Percentiles rank a stretch among this genome's conserved stretches.
phyloP scores from a whole-genome alignment of 2,888 invertebrate genomes.

The Spatulosminthurus flaviceps region DNA sequence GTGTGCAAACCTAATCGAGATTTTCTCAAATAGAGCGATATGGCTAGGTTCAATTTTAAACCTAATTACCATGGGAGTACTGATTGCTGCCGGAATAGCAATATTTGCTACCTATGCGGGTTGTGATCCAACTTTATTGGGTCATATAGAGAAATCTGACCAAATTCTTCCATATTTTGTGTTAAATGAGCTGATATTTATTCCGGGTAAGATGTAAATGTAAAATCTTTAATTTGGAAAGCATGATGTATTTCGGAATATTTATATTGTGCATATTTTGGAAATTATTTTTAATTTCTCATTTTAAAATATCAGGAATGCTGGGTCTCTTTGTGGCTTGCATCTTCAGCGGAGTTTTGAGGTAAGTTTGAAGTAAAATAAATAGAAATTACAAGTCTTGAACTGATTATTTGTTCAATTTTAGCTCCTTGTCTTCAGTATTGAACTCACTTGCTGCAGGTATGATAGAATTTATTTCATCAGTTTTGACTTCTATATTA shows the following conservation, averaged over 20 bases:
- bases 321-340: conserved; percentile 60
- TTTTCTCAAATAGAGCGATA: background rate
- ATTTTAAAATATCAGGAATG: conserved; percentile 40
- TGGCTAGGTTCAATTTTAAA: background rate
- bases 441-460: conserved; percentile 29
- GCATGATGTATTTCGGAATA: too few relatives aligned
- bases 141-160: conserved; percentile 54
- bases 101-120: conserved; percentile 54
- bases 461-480: background rate
- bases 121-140: conserved; percentile 57
- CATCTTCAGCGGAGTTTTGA: conserved; percentile 58
- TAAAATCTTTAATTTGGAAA: background rate
- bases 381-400: background rate
- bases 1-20: too few relatives aligned
- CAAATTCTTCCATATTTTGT: conserved; percentile 59
- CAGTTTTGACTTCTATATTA: background rate
- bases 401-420: conserved; percentile 18
- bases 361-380: conserved; percentile 48
- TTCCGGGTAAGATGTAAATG: conserved; percentile 49
- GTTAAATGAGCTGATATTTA: conserved; percentile 49
- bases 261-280: background rate
- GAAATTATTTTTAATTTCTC: background rate
- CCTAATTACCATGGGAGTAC: background rate
- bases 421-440: conserved; percentile 27
- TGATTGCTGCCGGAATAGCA: conserved; percentile 18